Conservation (phyloP, 2,113 vertebrate species). For the Pituophis catenifer region DNA sequence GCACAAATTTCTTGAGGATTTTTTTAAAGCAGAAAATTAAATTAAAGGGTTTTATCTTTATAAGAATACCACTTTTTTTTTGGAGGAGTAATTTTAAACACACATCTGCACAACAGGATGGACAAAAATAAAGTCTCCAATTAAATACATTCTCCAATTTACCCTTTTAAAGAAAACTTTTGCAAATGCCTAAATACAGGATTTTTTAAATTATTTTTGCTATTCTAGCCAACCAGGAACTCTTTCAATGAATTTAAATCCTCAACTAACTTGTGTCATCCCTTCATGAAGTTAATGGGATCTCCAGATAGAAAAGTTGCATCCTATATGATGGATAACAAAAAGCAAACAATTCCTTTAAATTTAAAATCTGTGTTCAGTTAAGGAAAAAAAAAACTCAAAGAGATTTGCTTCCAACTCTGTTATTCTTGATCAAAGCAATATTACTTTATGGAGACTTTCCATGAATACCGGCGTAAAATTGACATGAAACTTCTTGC, state of each 20-base stretch:
- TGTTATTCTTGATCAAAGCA: not conserved
- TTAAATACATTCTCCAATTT: no score
- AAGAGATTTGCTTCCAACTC: not conserved
- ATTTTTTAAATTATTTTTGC: not conserved
- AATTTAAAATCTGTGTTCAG: not conserved
- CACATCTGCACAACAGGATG: no score
- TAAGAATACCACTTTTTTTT: not conserved
- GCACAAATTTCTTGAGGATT: no score
- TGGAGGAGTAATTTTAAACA: no score
- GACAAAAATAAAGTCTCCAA: no score
- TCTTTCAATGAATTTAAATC: not conserved
- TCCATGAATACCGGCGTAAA: not conserved
- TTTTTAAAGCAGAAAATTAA: not conserved
- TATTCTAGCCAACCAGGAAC: not conserved
- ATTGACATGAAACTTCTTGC: not conserved
- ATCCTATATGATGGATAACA: not conserved
- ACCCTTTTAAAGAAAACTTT: no score
- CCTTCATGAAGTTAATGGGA: not conserved
- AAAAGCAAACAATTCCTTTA: not conserved
- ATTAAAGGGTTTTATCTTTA: conserved; percentile 7
- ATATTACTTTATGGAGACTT: not conserved
- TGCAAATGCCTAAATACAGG: no score
- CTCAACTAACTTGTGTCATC: not conserved
- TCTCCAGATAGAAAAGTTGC: not conserved
- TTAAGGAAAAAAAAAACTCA: not conserved